phyloP scores from a whole-genome alignment of 2,797 vertebrate genomes.

The Cirrhinus molitorella region DNA sequence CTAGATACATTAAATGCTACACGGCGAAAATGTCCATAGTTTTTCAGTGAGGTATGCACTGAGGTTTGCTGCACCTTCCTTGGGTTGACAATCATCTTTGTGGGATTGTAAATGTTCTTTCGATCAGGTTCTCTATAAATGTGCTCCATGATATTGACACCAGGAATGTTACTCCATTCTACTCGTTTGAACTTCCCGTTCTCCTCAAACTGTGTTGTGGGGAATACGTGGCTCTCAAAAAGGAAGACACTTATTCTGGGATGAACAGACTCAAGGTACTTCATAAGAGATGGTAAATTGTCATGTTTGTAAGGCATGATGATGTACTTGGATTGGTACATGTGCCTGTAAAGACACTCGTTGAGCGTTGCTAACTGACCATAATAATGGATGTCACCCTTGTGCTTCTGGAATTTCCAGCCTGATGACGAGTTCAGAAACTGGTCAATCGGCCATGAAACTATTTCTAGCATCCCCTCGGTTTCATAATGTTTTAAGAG shows the following conservation, averaged over 20 bases:
- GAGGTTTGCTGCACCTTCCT: slow-evolving; percentile 63
- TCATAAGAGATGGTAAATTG: slow-evolving; percentile 73
- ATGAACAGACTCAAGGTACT: slow-evolving; percentile 65
- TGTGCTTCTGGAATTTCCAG: slow-evolving; percentile 66
- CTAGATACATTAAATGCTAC: slow-evolving; percentile 56
- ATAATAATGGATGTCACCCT: slow-evolving; percentile 72
- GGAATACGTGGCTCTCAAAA: slow-evolving; percentile 75
- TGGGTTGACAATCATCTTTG: slow-evolving; percentile 68
- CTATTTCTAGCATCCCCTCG: slow-evolving; percentile 71
- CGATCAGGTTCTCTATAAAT: slow-evolving; percentile 63
- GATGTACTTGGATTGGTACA: slow-evolving; percentile 76
- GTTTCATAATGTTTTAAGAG: slow-evolving; percentile 71
- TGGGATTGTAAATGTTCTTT: slow-evolving; percentile 52
- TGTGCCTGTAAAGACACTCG: slow-evolving; percentile 77
- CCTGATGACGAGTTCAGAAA: slow-evolving; percentile 66
- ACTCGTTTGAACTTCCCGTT: slow-evolving; percentile 50
- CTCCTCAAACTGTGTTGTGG: slow-evolving; percentile 60
- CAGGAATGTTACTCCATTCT: slow-evolving; percentile 54
- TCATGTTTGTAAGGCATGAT: slow-evolving; percentile 73
- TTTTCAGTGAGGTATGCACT: slow-evolving; percentile 58
- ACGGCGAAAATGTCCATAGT: not conserved
- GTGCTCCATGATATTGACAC: slow-evolving; percentile 66
- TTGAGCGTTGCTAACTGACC: slow-evolving; percentile 78
- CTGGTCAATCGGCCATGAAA: slow-evolving; percentile 74
- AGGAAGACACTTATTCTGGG: slow-evolving; percentile 64